Evolutionary conservation across 92 coral and sea anemone species (phyloP).

Genomic region (Bergia sp.): DNA sequence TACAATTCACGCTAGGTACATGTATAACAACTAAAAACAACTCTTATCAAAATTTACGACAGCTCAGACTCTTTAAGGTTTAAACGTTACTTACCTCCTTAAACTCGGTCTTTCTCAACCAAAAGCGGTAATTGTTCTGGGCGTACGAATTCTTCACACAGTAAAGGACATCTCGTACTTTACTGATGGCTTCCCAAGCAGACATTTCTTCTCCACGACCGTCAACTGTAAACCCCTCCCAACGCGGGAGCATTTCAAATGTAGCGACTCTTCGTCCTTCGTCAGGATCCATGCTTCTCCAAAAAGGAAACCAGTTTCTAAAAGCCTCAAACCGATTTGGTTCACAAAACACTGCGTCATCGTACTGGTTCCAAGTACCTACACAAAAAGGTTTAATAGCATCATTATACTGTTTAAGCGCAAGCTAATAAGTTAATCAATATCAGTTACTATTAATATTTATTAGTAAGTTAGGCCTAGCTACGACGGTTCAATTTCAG

Average conservation of each 20-base stretch:
- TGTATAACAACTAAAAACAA: too few species aligned
- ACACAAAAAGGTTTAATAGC: neutral
- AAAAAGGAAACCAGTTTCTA: neutral
- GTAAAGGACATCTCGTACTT: neutral
- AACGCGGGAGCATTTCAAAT: neutral
- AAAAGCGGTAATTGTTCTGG: too few species aligned
- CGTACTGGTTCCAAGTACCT: neutral
- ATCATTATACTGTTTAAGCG: neutral
- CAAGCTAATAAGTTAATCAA: too few species aligned
- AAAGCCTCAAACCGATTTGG: neutral
- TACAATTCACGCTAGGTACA: too few species aligned
- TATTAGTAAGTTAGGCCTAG: neutral
- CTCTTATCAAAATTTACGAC: too few species aligned
- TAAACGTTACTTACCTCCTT: too few species aligned
- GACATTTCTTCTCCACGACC: neutral
- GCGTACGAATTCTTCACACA: neutral
- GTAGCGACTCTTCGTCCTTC: neutral
- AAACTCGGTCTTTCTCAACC: neutral
- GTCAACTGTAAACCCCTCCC: neutral
- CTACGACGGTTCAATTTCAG: too few species aligned
- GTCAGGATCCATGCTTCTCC: neutral
- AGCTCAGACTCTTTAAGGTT: too few species aligned
- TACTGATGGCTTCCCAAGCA: neutral
- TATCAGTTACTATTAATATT: neutral
- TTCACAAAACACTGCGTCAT: neutral